A percentile compares a stretch with the other conserved stretches of the same genome.
These are phyloP conservation scores for Oryzias celebensis DNA, from an alignment of 2,113 vertebrate species.

Conservation along the genomic window DNA sequence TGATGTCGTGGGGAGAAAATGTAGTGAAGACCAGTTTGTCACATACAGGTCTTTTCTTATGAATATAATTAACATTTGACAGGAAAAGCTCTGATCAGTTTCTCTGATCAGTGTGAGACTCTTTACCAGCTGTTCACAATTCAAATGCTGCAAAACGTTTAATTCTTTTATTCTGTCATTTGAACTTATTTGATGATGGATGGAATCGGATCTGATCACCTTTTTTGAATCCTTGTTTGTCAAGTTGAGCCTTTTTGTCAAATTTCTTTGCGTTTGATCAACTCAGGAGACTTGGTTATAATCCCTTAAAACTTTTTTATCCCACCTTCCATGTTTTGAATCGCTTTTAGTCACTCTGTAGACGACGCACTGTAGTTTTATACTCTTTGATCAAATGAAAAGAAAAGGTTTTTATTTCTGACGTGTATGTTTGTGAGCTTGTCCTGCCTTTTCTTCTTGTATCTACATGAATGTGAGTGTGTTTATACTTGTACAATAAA, in stretches of 20 bases:
- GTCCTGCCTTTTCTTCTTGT: conserved; percentile 18
- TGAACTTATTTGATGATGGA: neutral
- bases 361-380: conserved; percentile 49
- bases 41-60: conserved; percentile 6
- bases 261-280: conserved; percentile 62
- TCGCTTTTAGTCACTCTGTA: conserved; percentile 51
- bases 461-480: conserved; percentile 15
- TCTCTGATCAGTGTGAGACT: conserved; percentile 1
- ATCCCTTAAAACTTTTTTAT: conserved; percentile 41
- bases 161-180: conserved; percentile 8
- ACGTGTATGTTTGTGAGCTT: conserved; percentile 13
- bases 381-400: conserved; percentile 43
- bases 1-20: neutral
- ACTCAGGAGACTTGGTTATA: conserved; percentile 72
- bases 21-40: neutral
- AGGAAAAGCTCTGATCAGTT: conserved; percentile 27
- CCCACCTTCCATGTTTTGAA: conserved; percentile 28
- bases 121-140: conserved; percentile 19
- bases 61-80: conserved; percentile 1
- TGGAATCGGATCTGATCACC: neutral
- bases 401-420: conserved; percentile 54
- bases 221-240: conserved; percentile 22
- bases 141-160: conserved; percentile 19
- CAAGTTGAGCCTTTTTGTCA: conserved; percentile 55
- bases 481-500: conserved; percentile 32